Evolutionary conservation across 1,140 invertebrate genomes (phyloP).

Genomic region (Zaprionus lachaisei): DNA sequence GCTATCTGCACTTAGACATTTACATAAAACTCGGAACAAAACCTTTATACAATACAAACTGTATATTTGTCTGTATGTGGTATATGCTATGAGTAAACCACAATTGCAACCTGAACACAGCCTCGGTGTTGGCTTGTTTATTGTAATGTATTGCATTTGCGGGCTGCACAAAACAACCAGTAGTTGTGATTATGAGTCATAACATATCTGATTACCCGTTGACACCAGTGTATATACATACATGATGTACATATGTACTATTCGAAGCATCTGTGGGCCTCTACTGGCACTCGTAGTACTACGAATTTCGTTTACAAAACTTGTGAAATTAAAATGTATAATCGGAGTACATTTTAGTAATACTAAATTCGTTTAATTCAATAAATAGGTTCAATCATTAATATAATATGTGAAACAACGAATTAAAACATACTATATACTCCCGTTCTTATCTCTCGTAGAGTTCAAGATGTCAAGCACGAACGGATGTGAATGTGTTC

Average conservation of each 20-base stretch:
- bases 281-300: not conserved
- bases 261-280: not conserved
- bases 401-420: not conserved
- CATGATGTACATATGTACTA: no score
- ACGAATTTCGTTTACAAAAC: not conserved
- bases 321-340: no score
- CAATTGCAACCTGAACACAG: not conserved
- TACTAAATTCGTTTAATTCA: no score
- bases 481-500: not conserved
- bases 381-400: not conserved
- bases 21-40: no score
- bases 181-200: slow-evolving; percentile 20
- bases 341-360: no score
- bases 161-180: slow-evolving; percentile 4
- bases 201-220: not conserved
- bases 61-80: not conserved
- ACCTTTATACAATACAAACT: not conserved
- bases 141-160: slow-evolving; percentile 6
- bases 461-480: slow-evolving; percentile 22
- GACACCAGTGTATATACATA: slow-evolving; percentile 4
- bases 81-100: not conserved
- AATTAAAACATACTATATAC: not conserved
- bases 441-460: slow-evolving; percentile 15
- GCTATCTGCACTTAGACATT: not conserved
- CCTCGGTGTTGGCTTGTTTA: not conserved